These are phyloP conservation scores for Ageneiosus marmoratus DNA, from an alignment of 2,113 vertebrate species.

Conservation along the genomic window DNA sequence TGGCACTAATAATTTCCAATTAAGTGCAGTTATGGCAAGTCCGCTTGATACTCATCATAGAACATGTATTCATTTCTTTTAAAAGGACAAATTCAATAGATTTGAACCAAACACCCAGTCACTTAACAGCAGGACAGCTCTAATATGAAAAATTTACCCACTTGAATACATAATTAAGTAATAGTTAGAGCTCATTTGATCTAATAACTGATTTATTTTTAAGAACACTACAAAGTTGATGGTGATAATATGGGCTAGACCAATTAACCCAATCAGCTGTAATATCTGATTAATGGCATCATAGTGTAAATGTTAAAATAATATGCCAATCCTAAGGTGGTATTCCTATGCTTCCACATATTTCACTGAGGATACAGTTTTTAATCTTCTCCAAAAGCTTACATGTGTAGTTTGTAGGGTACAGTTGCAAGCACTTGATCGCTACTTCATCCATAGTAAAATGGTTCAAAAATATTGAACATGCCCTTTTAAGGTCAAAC, in stretches of 20 bases:
- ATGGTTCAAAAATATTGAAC: constrained; percentile 29
- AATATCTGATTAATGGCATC: neutral
- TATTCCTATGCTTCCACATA: neutral
- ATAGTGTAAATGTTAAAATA: neutral
- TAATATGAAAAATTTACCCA: neutral
- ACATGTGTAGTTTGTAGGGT: neutral
- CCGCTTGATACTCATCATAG: neutral
- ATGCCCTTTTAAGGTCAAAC: constrained; percentile 1
- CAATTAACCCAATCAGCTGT: neutral
- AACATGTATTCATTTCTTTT: neutral
- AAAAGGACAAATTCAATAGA: constrained; percentile 1
- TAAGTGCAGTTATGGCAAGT: neutral
- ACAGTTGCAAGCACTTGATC: neutral
- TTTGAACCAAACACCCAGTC: constrained; percentile 5
- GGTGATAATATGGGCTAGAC: no score
- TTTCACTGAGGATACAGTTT: neutral
- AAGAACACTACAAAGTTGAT: neutral
- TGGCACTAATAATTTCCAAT: neutral
- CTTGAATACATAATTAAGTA: neutral
- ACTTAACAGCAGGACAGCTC: neutral
- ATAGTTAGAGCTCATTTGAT: neutral
- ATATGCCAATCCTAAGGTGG: neutral
- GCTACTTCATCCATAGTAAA: neutral
- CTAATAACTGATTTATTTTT: neutral
- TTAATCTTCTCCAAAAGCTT: neutral